A percentile compares a stretch with the other conserved stretches of the same genome.
phyloP scores from a whole-genome alignment of 2,888 invertebrate genomes.

The Hyppa rectilinea region DNA sequence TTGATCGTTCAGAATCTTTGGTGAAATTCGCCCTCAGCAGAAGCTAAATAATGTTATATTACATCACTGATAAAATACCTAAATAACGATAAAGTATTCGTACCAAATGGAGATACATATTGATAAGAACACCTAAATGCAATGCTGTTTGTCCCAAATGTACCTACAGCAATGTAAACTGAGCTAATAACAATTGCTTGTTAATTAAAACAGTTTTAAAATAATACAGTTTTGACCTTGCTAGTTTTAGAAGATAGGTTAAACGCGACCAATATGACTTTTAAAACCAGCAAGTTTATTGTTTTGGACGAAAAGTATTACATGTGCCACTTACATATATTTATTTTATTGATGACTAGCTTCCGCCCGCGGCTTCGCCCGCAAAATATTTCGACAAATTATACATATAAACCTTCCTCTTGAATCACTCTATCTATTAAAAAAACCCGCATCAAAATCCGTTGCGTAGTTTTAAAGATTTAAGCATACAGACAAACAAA shows the following conservation, averaged over 20 bases:
- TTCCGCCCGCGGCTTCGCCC: no score
- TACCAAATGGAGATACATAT: background rate
- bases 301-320: constrained; percentile 21
- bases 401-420: no score
- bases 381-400: no score
- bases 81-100: constrained; percentile 2
- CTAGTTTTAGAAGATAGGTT: constrained; percentile 16
- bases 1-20: no score
- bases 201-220: constrained; percentile 43
- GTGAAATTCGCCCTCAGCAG: no score
- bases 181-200: constrained; percentile 17
- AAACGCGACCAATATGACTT: constrained; percentile 27
- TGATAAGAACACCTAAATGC: background rate
- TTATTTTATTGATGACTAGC: constrained; percentile 35
- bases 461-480: no score
- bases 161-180: constrained; percentile 6
- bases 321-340: constrained; percentile 36
- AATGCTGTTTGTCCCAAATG: constrained; percentile 1
- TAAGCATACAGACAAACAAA: no score
- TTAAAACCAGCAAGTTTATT: constrained; percentile 24
- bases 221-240: constrained; percentile 50
- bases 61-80: constrained; percentile 5
- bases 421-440: no score
- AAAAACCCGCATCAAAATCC: no score
- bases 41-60: no score